Evolutionary conservation across 2,888 invertebrate genomes (phyloP).

Genomic region (Lithophane socia): DNA sequence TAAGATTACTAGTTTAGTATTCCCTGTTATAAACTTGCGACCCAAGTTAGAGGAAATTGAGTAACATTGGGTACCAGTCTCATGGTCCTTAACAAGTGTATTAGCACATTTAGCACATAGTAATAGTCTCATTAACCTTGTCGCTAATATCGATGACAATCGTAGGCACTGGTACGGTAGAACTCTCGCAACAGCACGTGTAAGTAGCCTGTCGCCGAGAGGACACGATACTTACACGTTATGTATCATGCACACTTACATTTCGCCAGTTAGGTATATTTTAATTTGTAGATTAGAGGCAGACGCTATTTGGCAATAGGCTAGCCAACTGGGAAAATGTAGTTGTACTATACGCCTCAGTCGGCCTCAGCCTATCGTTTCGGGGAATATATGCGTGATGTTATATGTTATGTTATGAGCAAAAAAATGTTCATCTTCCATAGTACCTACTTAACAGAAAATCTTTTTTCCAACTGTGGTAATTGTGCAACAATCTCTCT

Average conservation of each 20-base stretch:
- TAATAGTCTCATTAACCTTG: slow-evolving; percentile 32
- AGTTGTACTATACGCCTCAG: not conserved
- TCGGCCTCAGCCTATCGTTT: too few species aligned
- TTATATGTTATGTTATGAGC: not conserved
- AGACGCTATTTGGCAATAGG: not conserved
- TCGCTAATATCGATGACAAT: too few species aligned
- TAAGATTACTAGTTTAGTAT: not conserved
- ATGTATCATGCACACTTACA: not conserved
- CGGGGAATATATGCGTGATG: not conserved
- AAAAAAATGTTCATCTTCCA: not conserved
- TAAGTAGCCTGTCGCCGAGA: not conserved
- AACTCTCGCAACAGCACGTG: slow-evolving; percentile 7
- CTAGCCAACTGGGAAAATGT: not conserved
- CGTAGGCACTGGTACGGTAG: not conserved
- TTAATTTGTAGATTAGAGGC: not conserved
- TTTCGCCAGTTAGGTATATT: not conserved
- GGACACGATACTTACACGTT: not conserved
- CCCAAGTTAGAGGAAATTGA: slow-evolving; percentile 1
- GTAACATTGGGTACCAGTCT: not conserved
- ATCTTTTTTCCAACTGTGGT: too few species aligned
- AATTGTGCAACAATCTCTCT: not conserved
- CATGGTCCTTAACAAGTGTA: not conserved
- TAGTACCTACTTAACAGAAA: not conserved
- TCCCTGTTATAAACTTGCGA: not conserved
- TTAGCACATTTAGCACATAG: not conserved